These are phyloP conservation scores for Morelia viridis DNA, from an alignment of 2,797 vertebrate species.

Conservation along the genomic window DNA sequence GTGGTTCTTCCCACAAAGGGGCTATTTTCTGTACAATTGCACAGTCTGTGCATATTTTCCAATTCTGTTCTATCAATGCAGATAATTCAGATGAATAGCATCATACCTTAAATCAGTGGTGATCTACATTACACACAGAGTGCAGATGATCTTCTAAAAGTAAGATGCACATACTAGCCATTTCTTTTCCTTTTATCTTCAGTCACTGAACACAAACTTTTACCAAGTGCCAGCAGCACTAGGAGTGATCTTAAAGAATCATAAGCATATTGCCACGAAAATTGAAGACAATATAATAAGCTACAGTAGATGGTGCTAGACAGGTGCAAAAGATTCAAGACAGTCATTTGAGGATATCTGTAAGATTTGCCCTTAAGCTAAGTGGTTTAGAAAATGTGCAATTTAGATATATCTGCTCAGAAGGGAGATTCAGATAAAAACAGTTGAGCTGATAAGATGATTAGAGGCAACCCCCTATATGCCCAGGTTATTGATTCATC, in stretches of 20 bases:
- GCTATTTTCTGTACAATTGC: not conserved
- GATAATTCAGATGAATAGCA: not conserved
- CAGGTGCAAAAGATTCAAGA: constrained; percentile 64
- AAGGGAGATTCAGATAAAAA: constrained; percentile 71
- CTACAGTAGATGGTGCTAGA: constrained; percentile 77
- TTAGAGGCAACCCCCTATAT: constrained; percentile 64
- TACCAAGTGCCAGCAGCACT: not conserved
- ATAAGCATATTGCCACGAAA: not conserved
- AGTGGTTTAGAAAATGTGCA: constrained; percentile 73
- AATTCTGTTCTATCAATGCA: not conserved
- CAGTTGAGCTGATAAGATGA: constrained; percentile 72
- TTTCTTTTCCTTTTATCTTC: not conserved
- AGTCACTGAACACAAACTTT: not conserved
- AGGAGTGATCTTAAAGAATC: constrained; percentile 38
- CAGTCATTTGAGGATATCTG: constrained; percentile 65
- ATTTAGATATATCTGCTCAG: constrained; percentile 75
- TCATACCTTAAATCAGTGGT: not conserved
- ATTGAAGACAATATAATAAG: constrained; percentile 47
- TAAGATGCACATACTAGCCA: not conserved
- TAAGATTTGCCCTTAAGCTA: constrained; percentile 67
- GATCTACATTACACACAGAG: not conserved
- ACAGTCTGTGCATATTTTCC: not conserved
- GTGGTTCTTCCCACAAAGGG: no score
- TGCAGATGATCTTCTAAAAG: not conserved
- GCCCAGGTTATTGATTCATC: constrained; percentile 45